phyloP scores from a whole-genome alignment of 2,797 vertebrate species.

The Pseudochaenichthys georgianus region DNA sequence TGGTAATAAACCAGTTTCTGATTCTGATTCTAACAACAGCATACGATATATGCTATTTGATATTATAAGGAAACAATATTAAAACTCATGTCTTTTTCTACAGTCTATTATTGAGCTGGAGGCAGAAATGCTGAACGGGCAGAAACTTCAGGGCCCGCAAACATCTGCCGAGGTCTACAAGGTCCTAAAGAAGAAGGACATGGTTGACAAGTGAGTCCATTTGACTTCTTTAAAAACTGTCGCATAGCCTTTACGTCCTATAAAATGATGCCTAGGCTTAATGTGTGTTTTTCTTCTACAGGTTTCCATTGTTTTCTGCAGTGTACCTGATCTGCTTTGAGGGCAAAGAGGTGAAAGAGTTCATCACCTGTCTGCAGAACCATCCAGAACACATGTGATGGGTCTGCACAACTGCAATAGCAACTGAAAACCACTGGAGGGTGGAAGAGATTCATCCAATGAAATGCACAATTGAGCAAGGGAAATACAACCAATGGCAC shows the following conservation, averaged over 20 bases:
- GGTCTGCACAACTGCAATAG: neutral
- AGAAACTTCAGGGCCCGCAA: constrained; percentile 93
- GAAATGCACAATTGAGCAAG: constrained; percentile 35
- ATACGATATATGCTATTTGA: too few relatives aligned
- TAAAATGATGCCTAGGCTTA: neutral
- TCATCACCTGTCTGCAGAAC: constrained; percentile 90
- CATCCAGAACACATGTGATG: constrained; percentile 88
- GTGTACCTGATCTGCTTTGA: constrained; percentile 91
- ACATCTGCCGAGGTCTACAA: constrained; percentile 91
- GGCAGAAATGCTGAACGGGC: constrained; percentile 91
- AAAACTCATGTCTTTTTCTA: neutral
- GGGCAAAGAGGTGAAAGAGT: constrained; percentile 85
- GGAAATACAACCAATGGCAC: constrained; percentile 12
- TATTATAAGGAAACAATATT: neutral
- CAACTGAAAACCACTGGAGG: constrained; percentile 54
- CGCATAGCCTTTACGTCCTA: neutral
- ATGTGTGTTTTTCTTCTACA: constrained; percentile 41
- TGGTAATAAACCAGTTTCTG: too few relatives aligned
- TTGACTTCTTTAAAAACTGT: neutral
- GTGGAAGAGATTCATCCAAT: constrained; percentile 20
- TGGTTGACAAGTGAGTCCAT: constrained; percentile 85
- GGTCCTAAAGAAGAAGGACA: constrained; percentile 86
- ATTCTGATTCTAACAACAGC: too few relatives aligned
- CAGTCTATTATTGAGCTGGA: constrained; percentile 90
- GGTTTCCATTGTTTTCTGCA: constrained; percentile 89